Evolutionary conservation across 2,888 invertebrate species (phyloP).

Genomic region (Catotricha subobsoleta): DNA sequence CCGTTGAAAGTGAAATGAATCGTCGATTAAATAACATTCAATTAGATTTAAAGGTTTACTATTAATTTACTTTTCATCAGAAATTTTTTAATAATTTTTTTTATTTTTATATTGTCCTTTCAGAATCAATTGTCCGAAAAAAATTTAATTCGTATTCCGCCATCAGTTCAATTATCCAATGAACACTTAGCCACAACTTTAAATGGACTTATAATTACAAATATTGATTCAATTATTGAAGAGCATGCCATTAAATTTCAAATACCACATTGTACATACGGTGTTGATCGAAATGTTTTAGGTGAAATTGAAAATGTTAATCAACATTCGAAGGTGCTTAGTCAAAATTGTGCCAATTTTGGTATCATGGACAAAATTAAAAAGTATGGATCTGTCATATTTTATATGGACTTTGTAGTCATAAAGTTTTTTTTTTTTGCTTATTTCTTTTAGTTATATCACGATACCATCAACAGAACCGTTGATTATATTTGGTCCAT

Average conservation of each 20-base stretch:
- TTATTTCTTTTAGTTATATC: conserved; percentile 38
- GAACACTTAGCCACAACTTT: conserved; percentile 37
- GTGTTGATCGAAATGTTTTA: conserved; percentile 51
- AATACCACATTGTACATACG: conserved; percentile 44
- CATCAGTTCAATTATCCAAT: conserved; percentile 23
- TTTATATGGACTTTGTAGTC: neutral
- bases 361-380: conserved; percentile 25
- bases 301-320: conserved; percentile 51
- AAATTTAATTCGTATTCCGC: conserved; percentile 44
- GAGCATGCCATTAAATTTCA: conserved; percentile 41
- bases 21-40: conserved; percentile 51
- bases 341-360: conserved; percentile 36
- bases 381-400: conserved; percentile 12
- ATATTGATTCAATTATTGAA: conserved; percentile 50
- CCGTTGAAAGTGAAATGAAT: conserved; percentile 45
- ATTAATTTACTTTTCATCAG: too few relatives aligned
- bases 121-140: conserved; percentile 54
- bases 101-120: neutral
- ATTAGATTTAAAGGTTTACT: conserved; percentile 46
- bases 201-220: conserved; percentile 44
- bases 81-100: too few relatives aligned
- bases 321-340: conserved; percentile 47
- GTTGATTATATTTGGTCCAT: conserved; percentile 54
- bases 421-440: neutral
- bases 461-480: conserved; percentile 41